A percentile compares a stretch with the other conserved stretches of the same genome.
These are phyloP conservation scores for Crocodylus rhombifer DNA, from an alignment of 2,797 vertebrate species.

Conservation along the genomic window DNA sequence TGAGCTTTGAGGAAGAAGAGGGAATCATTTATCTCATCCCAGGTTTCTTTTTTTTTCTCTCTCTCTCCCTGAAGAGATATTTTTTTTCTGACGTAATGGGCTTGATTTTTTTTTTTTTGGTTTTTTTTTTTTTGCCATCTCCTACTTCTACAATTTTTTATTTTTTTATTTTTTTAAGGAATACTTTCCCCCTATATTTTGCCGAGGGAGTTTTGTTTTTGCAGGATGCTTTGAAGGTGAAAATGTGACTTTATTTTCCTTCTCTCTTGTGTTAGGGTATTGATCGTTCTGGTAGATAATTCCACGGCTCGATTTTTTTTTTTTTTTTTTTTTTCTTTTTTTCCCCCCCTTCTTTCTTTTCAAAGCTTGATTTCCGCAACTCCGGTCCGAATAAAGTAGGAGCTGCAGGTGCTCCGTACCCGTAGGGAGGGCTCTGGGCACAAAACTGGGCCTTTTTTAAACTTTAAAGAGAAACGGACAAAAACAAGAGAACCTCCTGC, in stretches of 20 bases:
- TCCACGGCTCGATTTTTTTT: no score
- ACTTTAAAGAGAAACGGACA: conserved; percentile 36
- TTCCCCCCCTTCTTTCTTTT: not conserved
- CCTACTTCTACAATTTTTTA: conserved; percentile 1
- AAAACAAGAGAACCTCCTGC: conserved; percentile 63
- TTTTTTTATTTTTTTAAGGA: no score
- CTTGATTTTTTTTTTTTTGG: not conserved
- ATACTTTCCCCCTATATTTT: conserved; percentile 52
- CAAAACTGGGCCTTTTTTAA: not conserved
- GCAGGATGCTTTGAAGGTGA: conserved; percentile 4
- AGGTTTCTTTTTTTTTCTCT: conserved; percentile 37
- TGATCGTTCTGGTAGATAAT: not conserved
- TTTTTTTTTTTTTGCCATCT: not conserved
- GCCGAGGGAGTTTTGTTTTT: conserved; percentile 53
- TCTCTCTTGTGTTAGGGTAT: not conserved
- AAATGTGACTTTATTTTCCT: not conserved
- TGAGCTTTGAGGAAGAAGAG: conserved; percentile 33
- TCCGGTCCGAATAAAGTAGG: conserved; percentile 8
- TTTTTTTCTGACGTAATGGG: conserved; percentile 51
- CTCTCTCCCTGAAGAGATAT: conserved; percentile 58
- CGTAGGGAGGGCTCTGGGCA: not conserved
- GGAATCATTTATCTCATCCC: conserved; percentile 61
- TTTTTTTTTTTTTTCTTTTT: not conserved
- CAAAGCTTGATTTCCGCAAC: not conserved
- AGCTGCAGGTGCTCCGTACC: conserved; percentile 59